Evolutionary conservation across 92 coral and sea anemone genomes (phyloP), one percentile per base, ranked within the genome.

Genomic region (Palythoa grandiflora): DNA sequence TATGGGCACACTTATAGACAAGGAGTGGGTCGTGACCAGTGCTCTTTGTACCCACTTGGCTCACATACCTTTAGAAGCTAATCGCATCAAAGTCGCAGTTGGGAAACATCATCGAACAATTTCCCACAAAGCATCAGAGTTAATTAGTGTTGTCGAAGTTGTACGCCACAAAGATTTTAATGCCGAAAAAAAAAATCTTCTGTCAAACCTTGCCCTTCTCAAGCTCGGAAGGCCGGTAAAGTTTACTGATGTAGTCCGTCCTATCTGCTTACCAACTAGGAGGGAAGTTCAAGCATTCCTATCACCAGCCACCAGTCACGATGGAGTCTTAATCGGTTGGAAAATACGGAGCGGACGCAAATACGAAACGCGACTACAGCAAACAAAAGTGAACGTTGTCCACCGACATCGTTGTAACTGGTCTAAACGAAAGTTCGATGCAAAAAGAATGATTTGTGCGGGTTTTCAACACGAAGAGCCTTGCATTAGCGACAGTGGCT

Each of bases 401-500:
- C 93, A 92, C 78, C 90, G 92, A 28, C 89, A 87, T 12, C 89
- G 63, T 3, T 95, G 98, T 89, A 19, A 51, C n/a, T 95, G 98
- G 98, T 85, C 96, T 20, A 80, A 35, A 17, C 89, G 93, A 38
- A 37, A 52, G 8, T 96, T 78, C 83, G 90, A 94, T 54, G 83
- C 72, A 2, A 79, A 76, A 21, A 85, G 54, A 72, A 91, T 95
- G 92, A 83, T 95, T 40, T 96, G 99, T 84, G 99, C 99, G 4
- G 99, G 99, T 12, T 95, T 78, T 81, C 47, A 78, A n/a, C 81
- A 79, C 63, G 88, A 76, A 38, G 90, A 84, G 19, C 84, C 92
- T 54, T 96, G 99, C 80, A 89, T 95, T 15, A 94, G 96, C 47
- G 99, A 96, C 71, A 96, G 98, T 75, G 99, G 99, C 3, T 93